phyloP scores from a whole-genome alignment of 2,797 vertebrate genomes.

The Prionace glauca region DNA sequence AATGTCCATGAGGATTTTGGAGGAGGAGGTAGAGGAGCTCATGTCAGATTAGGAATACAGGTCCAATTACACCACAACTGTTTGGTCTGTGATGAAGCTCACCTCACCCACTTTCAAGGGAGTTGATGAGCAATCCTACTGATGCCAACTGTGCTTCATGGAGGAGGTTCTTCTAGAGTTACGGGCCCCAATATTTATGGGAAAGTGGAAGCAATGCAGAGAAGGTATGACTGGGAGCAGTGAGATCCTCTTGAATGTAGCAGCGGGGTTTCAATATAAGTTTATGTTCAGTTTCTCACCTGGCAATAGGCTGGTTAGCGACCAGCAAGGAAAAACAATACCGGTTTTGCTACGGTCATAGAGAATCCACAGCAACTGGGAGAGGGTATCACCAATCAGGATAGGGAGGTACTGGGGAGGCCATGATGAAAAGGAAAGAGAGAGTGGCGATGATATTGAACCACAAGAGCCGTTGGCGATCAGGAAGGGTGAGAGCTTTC shows the following conservation, averaged over 20 bases:
- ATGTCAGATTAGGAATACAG: background rate
- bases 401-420: too few species aligned
- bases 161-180: background rate
- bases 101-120: too few species aligned
- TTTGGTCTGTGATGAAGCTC: too few species aligned
- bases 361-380: background rate
- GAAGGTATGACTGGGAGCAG: background rate
- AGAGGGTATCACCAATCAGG: background rate
- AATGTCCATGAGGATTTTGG: background rate
- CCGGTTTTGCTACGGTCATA: background rate
- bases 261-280: background rate
- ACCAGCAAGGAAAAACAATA: background rate
- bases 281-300: background rate
- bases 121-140: background rate
- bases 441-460: too few species aligned
- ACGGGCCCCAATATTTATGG: background rate
- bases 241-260: background rate
- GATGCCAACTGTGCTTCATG: background rate
- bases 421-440: too few species aligned
- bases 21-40: background rate
- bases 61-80: background rate
- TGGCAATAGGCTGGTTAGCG: background rate
- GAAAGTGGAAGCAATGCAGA: background rate
- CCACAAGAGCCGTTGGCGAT: too few species aligned
- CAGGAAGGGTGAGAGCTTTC: too few species aligned